These are phyloP conservation scores for Apotomis turbidana DNA, from an alignment of 2,888 invertebrate genomes.

Conservation along the genomic window DNA sequence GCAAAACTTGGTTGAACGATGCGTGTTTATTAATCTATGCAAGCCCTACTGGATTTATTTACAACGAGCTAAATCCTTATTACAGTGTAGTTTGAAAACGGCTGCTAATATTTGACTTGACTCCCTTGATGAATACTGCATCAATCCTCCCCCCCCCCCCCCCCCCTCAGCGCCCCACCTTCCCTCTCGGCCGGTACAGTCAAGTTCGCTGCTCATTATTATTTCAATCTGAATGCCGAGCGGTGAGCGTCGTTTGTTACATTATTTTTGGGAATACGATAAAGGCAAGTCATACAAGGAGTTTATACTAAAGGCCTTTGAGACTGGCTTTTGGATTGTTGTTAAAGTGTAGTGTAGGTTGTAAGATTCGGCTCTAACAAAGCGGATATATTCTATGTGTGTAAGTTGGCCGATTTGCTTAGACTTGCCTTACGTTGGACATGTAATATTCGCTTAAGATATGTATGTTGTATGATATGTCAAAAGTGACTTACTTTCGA, in stretches of 20 bases:
- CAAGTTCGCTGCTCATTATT: slow-evolving; percentile 39
- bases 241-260: not conserved
- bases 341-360: not conserved
- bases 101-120: slow-evolving; percentile 14
- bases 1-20: no score
- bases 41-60: no score
- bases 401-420: no score
- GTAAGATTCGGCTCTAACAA: no score
- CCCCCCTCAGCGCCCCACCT: not conserved
- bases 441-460: no score
- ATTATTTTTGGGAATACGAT: not conserved
- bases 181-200: slow-evolving; percentile 1
- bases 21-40: no score
- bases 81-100: not conserved
- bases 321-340: not conserved
- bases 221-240: slow-evolving; percentile 29
- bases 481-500: no score
- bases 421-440: no score
- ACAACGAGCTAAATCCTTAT: not conserved
- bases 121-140: slow-evolving; percentile 37
- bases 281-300: not conserved
- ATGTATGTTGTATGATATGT: no score
- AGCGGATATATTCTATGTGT: no score
- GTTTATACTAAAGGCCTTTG: not conserved
- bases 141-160: not conserved